phyloP scores from a whole-genome alignment of 2,888 invertebrate species.

The Apotomis capreana region DNA sequence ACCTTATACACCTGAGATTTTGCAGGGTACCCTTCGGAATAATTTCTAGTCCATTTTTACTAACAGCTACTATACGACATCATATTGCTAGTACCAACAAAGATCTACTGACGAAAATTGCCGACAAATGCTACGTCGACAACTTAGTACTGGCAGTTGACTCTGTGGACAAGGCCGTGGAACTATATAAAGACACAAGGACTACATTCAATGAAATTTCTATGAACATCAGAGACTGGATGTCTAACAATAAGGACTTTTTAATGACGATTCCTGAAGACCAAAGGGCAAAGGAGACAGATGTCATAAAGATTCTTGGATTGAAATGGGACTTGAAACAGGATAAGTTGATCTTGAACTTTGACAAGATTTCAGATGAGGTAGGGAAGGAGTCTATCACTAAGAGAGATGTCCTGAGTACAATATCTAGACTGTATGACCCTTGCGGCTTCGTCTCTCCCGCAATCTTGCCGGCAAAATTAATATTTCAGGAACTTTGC shows the following conservation, averaged over 20 bases:
- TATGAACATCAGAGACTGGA: constrained; percentile 42
- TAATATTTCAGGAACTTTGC: no score
- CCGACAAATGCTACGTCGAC: constrained; percentile 41
- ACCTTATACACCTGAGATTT: no score
- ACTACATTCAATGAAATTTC: constrained; percentile 27
- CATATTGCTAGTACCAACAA: constrained; percentile 27
- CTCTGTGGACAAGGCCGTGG: not conserved
- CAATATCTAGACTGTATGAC: constrained; percentile 34
- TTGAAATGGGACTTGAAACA: constrained; percentile 20
- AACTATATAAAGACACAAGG: constrained; percentile 17
- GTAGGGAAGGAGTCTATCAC: not conserved
- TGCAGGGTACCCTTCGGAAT: constrained; percentile 38
- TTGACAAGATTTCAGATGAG: not conserved
- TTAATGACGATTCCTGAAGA: constrained; percentile 26
- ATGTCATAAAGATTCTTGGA: constrained; percentile 31
- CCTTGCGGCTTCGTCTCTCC: constrained; percentile 31
- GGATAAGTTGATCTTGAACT: not conserved
- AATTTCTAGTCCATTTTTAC: constrained; percentile 45
- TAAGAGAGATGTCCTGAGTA: constrained; percentile 31
- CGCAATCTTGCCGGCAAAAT: constrained; percentile 27
- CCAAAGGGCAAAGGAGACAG: not conserved
- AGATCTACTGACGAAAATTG: constrained; percentile 14
- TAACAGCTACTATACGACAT: constrained; percentile 42
- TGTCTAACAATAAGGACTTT: constrained; percentile 33
- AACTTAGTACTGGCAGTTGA: constrained; percentile 16